Evolutionary conservation across 2,797 vertebrate genomes (phyloP).

Genomic region (Cryptoblepharus egeriae): DNA sequence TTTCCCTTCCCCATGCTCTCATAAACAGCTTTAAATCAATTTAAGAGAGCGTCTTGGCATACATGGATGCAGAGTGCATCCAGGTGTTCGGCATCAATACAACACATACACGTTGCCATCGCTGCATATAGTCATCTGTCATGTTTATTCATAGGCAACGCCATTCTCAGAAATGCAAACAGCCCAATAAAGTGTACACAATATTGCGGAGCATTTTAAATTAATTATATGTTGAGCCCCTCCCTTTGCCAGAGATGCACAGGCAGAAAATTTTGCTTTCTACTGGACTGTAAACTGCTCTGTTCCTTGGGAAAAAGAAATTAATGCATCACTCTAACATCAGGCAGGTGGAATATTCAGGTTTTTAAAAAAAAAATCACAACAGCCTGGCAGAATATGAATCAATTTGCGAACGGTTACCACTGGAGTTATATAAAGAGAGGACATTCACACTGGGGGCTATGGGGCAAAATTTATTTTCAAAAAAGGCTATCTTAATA

Average conservation of each 20-base stretch:
- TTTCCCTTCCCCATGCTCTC: not conserved
- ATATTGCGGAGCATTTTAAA: conserved; percentile 49
- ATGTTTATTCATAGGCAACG: conserved; percentile 48
- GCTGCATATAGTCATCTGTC: conserved; percentile 12
- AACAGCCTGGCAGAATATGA: conserved; percentile 50
- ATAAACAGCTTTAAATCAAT: conserved; percentile 37
- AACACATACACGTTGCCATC: conserved; percentile 18
- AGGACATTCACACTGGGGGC: too few species aligned
- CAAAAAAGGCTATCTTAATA: not conserved
- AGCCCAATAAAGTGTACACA: conserved; percentile 48
- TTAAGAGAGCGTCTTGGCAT: conserved; percentile 28
- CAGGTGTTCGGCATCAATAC: conserved; percentile 41
- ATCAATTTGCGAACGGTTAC: not conserved
- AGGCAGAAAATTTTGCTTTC: conserved; percentile 67
- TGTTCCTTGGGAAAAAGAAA: conserved; percentile 18
- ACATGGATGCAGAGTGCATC: conserved; percentile 25
- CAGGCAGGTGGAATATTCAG: conserved; percentile 21
- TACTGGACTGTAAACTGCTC: conserved; percentile 59
- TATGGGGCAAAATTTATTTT: not conserved
- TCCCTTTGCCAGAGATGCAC: conserved; percentile 39
- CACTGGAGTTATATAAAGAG: not conserved
- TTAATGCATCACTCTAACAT: conserved; percentile 58
- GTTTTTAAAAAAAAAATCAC: conserved; percentile 6
- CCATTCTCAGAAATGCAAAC: not conserved
- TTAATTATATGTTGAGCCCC: conserved; percentile 53